phyloP scores from a whole-genome alignment of 1,140 invertebrate genomes.

The Sycobia sp. region DNA sequence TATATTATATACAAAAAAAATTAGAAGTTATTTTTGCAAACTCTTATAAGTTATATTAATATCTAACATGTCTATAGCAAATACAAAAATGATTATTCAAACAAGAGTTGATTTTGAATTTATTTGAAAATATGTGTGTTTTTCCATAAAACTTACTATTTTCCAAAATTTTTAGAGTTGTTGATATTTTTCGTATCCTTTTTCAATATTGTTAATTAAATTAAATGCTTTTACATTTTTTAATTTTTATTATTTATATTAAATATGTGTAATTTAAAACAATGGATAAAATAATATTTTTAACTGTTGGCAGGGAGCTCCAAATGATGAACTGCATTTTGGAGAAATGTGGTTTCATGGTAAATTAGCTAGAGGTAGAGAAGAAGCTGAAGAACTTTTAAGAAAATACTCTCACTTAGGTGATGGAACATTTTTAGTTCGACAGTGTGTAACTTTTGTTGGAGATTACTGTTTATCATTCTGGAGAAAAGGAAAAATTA shows the following conservation, averaged over 20 bases:
- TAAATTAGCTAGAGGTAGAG: slow-evolving; percentile 77
- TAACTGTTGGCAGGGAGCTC: slow-evolving; percentile 52
- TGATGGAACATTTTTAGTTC: slow-evolving; percentile 93
- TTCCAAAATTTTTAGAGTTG: too few species aligned
- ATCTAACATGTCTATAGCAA: too few species aligned
- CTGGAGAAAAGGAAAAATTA: slow-evolving; percentile 86
- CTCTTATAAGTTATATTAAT: too few species aligned
- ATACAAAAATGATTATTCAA: too few species aligned
- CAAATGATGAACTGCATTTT: slow-evolving; percentile 85
- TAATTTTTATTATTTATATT: neutral
- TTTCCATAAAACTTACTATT: too few species aligned
- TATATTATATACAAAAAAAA: too few species aligned
- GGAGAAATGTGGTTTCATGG: slow-evolving; percentile 97
- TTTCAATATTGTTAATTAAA: neutral
- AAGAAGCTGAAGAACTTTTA: slow-evolving; percentile 79
- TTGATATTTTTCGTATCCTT: too few species aligned
- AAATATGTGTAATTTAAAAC: neutral
- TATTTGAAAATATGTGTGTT: too few species aligned
- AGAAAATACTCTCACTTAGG: slow-evolving; percentile 83
- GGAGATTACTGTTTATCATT: slow-evolving; percentile 96
- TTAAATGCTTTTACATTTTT: too few species aligned
- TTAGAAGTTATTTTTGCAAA: too few species aligned
- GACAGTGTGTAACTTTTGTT: slow-evolving; percentile 94
- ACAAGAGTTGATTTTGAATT: too few species aligned
- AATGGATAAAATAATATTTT: too few species aligned